Conservation (phyloP, 2,888 invertebrate genomes). For the Siphonodentalium dalli region DNA sequence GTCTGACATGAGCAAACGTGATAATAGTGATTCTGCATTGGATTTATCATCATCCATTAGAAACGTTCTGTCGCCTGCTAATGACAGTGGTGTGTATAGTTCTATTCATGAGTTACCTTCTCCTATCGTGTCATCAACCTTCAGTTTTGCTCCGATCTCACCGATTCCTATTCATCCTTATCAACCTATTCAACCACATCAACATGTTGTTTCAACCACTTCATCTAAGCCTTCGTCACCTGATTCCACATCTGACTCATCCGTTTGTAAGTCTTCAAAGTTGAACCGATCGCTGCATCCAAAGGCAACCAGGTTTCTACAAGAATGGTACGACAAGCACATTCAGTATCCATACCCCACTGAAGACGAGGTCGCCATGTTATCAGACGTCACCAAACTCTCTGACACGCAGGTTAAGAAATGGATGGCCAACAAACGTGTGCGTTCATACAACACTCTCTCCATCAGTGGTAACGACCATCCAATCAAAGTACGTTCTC, state of each 20-base stretch:
- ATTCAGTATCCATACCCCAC: conserved; percentile 53
- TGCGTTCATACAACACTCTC: conserved; percentile 54
- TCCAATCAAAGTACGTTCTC: conserved; percentile 49
- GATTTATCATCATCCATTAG: too few relatives aligned
- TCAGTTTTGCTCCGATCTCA: too few relatives aligned
- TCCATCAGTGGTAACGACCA: conserved; percentile 56
- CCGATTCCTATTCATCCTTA: background rate
- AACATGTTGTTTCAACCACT: background rate
- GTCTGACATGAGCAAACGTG: conserved; percentile 1
- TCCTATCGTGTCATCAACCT: too few relatives aligned
- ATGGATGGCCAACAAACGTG: conserved; percentile 59
- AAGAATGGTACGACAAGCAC: conserved; percentile 46
- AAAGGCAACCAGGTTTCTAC: conserved; percentile 35
- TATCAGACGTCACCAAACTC: conserved; percentile 39
- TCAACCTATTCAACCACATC: background rate
- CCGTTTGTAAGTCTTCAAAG: conserved; percentile 33
- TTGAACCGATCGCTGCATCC: conserved; percentile 32
- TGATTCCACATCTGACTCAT: conserved; percentile 34
- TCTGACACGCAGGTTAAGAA: conserved; percentile 51
- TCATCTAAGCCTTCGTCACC: conserved; percentile 13
- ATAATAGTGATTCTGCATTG: background rate
- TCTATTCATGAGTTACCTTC: too few relatives aligned
- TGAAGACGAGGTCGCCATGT: conserved; percentile 39
- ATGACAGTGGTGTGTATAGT: too few relatives aligned
- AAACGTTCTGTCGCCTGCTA: too few relatives aligned